Conservation (phyloP, 1,140 invertebrate genomes). For the Lepidurus couesii region DNA sequence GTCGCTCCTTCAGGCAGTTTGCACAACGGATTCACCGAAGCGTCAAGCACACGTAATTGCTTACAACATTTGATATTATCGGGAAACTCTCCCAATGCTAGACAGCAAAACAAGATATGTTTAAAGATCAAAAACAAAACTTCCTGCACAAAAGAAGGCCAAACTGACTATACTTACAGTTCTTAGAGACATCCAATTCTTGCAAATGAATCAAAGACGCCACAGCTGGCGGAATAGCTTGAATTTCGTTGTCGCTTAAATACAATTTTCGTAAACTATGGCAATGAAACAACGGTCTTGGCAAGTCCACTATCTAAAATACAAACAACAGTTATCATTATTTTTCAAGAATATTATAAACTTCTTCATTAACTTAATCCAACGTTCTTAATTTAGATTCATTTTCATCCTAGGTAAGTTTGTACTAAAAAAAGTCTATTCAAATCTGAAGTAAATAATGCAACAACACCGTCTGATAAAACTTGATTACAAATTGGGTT, state of each 20-base stretch:
- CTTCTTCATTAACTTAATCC: too few relatives aligned
- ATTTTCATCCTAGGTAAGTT: neutral
- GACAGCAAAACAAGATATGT: neutral
- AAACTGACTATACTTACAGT: neutral
- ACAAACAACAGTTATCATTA: neutral
- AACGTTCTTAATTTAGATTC: too few relatives aligned
- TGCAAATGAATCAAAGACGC: conserved; percentile 79
- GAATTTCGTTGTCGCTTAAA: conserved; percentile 89
- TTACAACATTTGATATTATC: conserved; percentile 26
- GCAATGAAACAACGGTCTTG: conserved; percentile 80
- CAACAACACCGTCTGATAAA: too few relatives aligned
- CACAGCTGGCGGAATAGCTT: conserved; percentile 77
- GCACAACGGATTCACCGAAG: conserved; percentile 34
- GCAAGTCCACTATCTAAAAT: conserved; percentile 63
- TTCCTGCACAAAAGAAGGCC: neutral
- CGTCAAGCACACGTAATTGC: conserved; percentile 27
- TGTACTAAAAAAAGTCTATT: conserved; percentile 37
- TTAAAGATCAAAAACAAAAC: neutral
- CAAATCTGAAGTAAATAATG: neutral
- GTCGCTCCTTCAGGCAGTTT: conserved; percentile 75
- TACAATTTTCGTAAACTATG: conserved; percentile 79
- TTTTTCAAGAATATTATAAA: too few relatives aligned
- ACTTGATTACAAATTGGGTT: too few relatives aligned
- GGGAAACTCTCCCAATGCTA: conserved; percentile 23
- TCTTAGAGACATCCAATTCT: conserved; percentile 43